phyloP scores from a whole-genome alignment of 2,888 invertebrate species.

The Cremastinae sp. region DNA sequence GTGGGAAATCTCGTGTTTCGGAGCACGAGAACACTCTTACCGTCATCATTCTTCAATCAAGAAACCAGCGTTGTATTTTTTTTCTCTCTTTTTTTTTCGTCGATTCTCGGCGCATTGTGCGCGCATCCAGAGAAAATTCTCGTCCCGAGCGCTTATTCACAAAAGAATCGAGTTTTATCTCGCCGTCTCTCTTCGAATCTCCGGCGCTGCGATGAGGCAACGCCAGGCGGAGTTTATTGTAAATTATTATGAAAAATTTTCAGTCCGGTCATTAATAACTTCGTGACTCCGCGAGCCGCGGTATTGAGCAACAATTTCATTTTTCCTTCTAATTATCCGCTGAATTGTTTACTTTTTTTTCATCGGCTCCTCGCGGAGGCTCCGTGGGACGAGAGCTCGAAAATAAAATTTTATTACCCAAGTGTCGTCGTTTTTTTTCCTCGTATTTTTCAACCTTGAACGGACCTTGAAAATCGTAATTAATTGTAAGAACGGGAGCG shows the following conservation, averaged over 20 bases:
- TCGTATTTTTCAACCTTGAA: no score
- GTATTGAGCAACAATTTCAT: conserved; percentile 18
- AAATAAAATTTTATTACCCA: no score
- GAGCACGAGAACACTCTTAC: conserved; percentile 27
- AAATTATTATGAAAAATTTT: conserved; percentile 38
- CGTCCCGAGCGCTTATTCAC: conserved; percentile 35
- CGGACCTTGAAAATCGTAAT: no score
- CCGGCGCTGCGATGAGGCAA: conserved; percentile 35
- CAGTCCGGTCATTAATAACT: conserved; percentile 21
- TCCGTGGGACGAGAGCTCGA: background rate
- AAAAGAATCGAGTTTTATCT: conserved; percentile 28
- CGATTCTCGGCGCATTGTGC: conserved; percentile 40
- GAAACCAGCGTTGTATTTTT: conserved; percentile 21
- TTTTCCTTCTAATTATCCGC: conserved; percentile 12
- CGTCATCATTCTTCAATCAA: conserved; percentile 53
- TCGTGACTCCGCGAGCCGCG: conserved; percentile 23
- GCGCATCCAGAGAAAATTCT: conserved; percentile 46
- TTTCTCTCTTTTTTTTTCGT: background rate
- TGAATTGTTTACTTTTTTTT: background rate
- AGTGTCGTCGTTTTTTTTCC: no score
- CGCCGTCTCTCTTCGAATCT: background rate
- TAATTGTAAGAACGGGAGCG: no score
- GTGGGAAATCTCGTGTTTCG: conserved; percentile 55
- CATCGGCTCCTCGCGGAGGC: background rate
- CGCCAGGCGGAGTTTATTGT: conserved; percentile 7